These are phyloP conservation scores for Cichladusa arquata DNA, from an alignment of 2,113 vertebrate genomes.

Conservation along the genomic window DNA sequence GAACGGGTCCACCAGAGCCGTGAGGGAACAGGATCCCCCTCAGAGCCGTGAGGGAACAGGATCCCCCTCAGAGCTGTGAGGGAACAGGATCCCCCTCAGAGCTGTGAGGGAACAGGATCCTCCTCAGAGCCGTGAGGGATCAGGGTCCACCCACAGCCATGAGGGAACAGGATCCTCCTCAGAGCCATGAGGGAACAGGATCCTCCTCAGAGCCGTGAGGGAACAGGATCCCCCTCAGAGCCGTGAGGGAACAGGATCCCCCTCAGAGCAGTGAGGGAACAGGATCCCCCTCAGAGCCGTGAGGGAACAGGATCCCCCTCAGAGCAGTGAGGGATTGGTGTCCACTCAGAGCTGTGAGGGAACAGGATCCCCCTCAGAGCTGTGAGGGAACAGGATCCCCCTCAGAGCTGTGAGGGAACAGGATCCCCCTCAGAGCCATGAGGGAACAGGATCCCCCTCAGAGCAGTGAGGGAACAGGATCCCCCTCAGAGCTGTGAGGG, in stretches of 20 bases:
- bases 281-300: no score
- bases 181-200: neutral
- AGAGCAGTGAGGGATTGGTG: neutral
- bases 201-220: neutral
- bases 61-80: neutral
- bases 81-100: no score
- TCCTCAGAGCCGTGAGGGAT: neutral
- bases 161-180: neutral
- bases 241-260: no score
- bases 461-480: no score
- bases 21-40: neutral
- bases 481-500: no score
- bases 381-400: fast-evolving
- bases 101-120: neutral
- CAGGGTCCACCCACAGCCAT: no score
- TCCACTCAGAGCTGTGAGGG: fast-evolving
- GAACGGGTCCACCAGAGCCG: no score
- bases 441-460: neutral
- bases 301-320: no score
- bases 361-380: fast-evolving
- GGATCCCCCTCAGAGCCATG: fast-evolving
- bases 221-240: no score
- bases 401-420: neutral
- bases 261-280: no score
- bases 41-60: neutral